Base-by-base conservation (phyloP, 1,140 invertebrate genomes). In the Chymomyza costata region DNA sequence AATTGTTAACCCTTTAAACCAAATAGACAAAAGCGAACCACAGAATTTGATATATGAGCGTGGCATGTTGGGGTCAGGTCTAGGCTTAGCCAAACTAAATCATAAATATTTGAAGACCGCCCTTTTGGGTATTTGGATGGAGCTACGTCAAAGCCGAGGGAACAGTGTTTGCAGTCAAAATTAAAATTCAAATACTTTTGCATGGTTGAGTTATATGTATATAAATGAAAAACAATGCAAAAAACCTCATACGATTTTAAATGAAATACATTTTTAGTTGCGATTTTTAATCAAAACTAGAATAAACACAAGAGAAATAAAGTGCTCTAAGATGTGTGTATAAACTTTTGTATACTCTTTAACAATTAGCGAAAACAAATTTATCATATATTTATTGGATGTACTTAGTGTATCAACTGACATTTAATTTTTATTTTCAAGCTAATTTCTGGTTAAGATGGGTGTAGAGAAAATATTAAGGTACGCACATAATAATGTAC, bases 101-200 rank as follows among this genome's bases (percentile, higher is more conserved):
- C n/a, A n/a, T n/a, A n/a, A n/a, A n/a, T n/a, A n/a, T n/a, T n/a
- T n/a, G n/a, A n/a, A n/a, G n/a, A n/a, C n/a, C n/a, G n/a, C n/a
- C n/a, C n/a, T n/a, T n/a, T n/a, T n/a, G n/a, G n/a, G n/a, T n/a
- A n/a, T n/a, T n/a, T n/a, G n/a, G n/a, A n/a, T n/a, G n/a, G n/a
- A 64, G 59, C 61, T 53, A 64, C 52, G 61, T 41, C 60, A 60
- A 58, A 53, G 51, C 51, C n/a, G n/a, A n/a, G n/a, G n/a, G n/a
- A n/a, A n/a, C n/a, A n/a, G n/a, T n/a, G n/a, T n/a, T n/a, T n/a
- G n/a, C n/a, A n/a, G n/a, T n/a, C n/a, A n/a, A 69, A 76, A 76
- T 69, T 76, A 69, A 69, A 78, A 70, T 78, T 66, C 60, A 64
- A 76, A 78, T 65, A 52, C 62, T 56, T 53, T 64, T 60, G 70